Conservation (phyloP, 2,888 invertebrate species). For the Listrodromus nycthemerus region DNA sequence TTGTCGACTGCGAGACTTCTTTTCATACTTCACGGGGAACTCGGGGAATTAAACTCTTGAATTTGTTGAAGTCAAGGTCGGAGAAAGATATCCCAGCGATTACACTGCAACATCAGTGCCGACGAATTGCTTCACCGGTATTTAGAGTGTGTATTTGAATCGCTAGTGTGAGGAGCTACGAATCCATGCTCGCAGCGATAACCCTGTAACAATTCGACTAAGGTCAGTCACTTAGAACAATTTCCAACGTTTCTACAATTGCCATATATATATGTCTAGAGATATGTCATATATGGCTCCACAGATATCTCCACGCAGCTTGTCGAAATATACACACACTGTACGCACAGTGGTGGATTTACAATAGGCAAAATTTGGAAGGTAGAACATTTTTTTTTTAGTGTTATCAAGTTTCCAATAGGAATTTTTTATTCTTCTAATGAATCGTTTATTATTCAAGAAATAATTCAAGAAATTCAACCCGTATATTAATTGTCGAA, state of each 20-base stretch:
- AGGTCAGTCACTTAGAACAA: conserved; percentile 57
- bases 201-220: conserved; percentile 58
- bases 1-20: conserved; percentile 41
- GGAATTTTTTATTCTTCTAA: no score
- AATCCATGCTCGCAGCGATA: conserved; percentile 31
- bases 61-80: conserved; percentile 40
- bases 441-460: no score
- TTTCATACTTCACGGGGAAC: conserved; percentile 32
- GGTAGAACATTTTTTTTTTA: no score
- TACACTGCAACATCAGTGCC: conserved; percentile 5
- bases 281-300: no score
- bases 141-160: conserved; percentile 16
- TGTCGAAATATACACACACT: neutral
- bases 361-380: no score
- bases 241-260: neutral
- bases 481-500: no score
- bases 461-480: no score
- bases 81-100: conserved; percentile 31
- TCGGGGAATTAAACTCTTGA: neutral
- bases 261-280: neutral
- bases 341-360: no score
- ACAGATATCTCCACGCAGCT: neutral
- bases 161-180: conserved; percentile 38
- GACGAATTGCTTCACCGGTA: neutral
- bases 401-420: no score